Base-by-base conservation (phyloP, 2,113 vertebrate genomes). In the Zeus faber region DNA sequence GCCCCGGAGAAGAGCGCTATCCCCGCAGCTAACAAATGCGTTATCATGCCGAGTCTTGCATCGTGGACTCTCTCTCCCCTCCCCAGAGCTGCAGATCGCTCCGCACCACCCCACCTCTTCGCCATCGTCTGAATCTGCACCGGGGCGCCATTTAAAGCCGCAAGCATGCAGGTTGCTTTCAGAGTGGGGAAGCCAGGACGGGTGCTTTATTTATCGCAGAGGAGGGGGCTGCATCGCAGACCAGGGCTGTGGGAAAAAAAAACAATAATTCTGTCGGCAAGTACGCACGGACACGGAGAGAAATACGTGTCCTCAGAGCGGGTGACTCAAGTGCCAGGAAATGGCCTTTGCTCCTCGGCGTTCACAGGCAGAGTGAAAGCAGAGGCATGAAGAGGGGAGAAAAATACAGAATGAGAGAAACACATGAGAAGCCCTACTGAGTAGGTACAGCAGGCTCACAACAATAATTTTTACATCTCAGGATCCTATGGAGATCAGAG, bases 141-240 rank as follows among this genome's bases (percentile, higher is more conserved):
- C 27, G 6, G 27, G 27, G 1, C 2, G 6, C 27, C 27, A 10
- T n/a, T n/a, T n/a, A n/a, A n/a, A n/a, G n/a, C n/a, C n/a, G n/a
- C n/a, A n/a, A n/a, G n/a, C n/a, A n/a, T n/a, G n/a, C n/a, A n/a
- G n/a, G n/a, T n/a, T n/a, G 27, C 27, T 31, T 31, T 5, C 29
- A 2, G 7, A 31, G 7, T 11, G 11, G 26, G n/a, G n/a, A n/a
- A n/a, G n/a, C n/a, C n/a, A n/a, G 59, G 74, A 65, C 77, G 68
- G 64, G 70, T 67, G 79, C 58, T 59, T 55, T 65, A 63, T 74
- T 76, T 74, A n/a, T n/a, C n/a, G n/a, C n/a, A n/a, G n/a, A n/a
- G n/a, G n/a, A n/a, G n/a, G n/a, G n/a, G n/a, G n/a, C n/a, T n/a
- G n/a, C n/a, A n/a, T n/a, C n/a, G n/a, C n/a, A n/a, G n/a, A n/a